phyloP scores from a whole-genome alignment of 2,113 vertebrate species.

The Brachyhypopomus occidentalis region DNA sequence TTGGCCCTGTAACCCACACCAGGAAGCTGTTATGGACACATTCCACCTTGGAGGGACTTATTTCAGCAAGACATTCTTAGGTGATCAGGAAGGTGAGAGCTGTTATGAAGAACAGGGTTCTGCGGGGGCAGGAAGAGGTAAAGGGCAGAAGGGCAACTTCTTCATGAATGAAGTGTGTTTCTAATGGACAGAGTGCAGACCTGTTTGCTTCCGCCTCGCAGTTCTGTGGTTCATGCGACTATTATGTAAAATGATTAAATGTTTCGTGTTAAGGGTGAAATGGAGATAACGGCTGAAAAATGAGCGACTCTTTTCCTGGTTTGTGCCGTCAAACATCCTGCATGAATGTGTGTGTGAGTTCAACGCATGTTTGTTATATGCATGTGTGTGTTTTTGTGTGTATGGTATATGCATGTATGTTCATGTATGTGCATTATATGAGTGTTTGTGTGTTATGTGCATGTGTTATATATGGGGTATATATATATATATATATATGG shows the following conservation, averaged over 20 bases:
- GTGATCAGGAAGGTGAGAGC: constrained; percentile 53
- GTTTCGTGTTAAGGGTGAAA: neutral
- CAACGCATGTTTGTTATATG: neutral
- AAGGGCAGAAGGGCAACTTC: constrained; percentile 39
- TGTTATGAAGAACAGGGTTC: constrained; percentile 53
- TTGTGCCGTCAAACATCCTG: neutral
- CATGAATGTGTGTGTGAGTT: constrained; percentile 4
- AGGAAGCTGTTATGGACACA: constrained; percentile 43
- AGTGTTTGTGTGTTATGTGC: neutral
- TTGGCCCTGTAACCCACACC: neutral
- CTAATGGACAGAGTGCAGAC: constrained; percentile 50
- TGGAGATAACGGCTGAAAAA: constrained; percentile 9
- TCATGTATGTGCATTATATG: neutral
- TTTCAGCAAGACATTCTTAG: constrained; percentile 53
- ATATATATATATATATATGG: neutral
- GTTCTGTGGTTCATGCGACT: constrained; percentile 16
- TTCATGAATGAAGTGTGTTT: constrained; percentile 50
- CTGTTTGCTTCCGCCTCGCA: constrained; percentile 22
- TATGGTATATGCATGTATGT: neutral
- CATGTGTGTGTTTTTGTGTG: neutral
- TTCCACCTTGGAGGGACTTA: constrained; percentile 34
- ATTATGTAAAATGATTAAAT: constrained; percentile 27
- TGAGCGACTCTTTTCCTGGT: neutral
- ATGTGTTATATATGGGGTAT: constrained; percentile 76
- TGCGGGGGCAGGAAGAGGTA: constrained; percentile 40